Base-by-base conservation (phyloP, 2,113 vertebrate genomes). In the Tricholaema leucomelas region DNA sequence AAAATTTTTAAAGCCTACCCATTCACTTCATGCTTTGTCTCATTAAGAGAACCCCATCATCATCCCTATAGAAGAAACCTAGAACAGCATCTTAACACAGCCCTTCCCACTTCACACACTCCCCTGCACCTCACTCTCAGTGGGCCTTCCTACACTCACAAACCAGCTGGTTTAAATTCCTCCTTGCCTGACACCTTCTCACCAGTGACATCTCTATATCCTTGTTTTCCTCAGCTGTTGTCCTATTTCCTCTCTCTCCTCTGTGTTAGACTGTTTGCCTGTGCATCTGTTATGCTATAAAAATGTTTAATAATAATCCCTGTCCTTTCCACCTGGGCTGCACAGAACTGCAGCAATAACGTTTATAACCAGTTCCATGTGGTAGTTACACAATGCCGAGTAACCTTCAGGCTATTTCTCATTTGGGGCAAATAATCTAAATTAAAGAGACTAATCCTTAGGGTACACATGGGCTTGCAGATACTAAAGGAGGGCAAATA, bases 391-490 rank as follows among this genome's bases (percentile, higher is more conserved):
- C 18, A 81, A 30, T 64, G 66, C 58, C 72, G 63, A 89, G 61
- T 82, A 93, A 92, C 50, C 64, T 96, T 87, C 46, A 78, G 83
- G 58, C 74, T 84, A 76, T 66, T 80, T 92, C 94, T 96, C 84
- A 69, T 63, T 90, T 7, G 40, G 65, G 83, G 73, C 58, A 95
- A 95, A 94, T 81, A 90, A 85, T 85, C 46, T 88, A 91, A 93
- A 94, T 88, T 93, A 76, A 93, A 75, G 88, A 81, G 69, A 91
- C 95, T 94, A 89, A 95, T 96, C 92, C 85, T 72, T 86, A 88
- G 64, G 38, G 85, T 85, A 90, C 55, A 81, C 44, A 71, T 20
- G 15, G 79, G 30, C 3, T 95, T 85, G 66, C n/a, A 87, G 64
- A 36, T 65, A 88, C 82, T 88, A 79, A 86, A 93, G 17, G 63